A percentile compares a stretch with the other conserved stretches of the same genome.
Evolutionary conservation across 2,113 vertebrate species (phyloP).

Genomic region (Syrmaticus mikado): DNA sequence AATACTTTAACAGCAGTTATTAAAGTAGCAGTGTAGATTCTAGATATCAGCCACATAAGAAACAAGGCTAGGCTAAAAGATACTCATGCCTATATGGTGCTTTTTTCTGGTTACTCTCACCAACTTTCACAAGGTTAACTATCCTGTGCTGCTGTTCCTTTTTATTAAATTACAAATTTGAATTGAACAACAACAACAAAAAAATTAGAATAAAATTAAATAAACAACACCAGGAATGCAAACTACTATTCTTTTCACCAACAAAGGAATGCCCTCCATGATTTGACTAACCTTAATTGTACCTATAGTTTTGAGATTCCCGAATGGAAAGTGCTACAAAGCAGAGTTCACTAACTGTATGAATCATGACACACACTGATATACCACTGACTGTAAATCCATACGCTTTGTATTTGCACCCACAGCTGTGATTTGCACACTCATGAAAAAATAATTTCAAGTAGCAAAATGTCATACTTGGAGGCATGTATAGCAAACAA

Average conservation of each 20-base stretch:
- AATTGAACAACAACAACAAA: background rate
- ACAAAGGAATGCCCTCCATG: background rate
- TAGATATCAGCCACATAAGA: background rate
- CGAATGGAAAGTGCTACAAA: slow-evolving; percentile 34
- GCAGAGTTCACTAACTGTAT: slow-evolving; percentile 3
- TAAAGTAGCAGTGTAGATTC: background rate
- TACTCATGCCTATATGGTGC: background rate
- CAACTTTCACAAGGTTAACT: background rate
- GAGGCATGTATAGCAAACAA: background rate
- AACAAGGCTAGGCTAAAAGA: background rate
- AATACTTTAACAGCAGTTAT: background rate
- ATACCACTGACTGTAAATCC: slow-evolving; percentile 33
- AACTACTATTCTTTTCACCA: background rate
- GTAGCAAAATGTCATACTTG: background rate
- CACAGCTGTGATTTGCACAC: background rate
- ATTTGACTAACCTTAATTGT: slow-evolving; percentile 43
- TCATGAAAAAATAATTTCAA: slow-evolving; percentile 30
- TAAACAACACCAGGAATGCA: background rate
- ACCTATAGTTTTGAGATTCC: slow-evolving; percentile 19
- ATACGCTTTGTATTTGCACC: slow-evolving; percentile 12
- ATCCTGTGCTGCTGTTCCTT: background rate
- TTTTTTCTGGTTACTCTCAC: background rate
- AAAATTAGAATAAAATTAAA: background rate
- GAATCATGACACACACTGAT: slow-evolving; percentile 47
- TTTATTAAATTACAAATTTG: background rate